Evolutionary conservation across 23 tunicate species (phyloP), one percentile per base, ranked within the genome.

Genomic region (Trididemnum miniatum): DNA sequence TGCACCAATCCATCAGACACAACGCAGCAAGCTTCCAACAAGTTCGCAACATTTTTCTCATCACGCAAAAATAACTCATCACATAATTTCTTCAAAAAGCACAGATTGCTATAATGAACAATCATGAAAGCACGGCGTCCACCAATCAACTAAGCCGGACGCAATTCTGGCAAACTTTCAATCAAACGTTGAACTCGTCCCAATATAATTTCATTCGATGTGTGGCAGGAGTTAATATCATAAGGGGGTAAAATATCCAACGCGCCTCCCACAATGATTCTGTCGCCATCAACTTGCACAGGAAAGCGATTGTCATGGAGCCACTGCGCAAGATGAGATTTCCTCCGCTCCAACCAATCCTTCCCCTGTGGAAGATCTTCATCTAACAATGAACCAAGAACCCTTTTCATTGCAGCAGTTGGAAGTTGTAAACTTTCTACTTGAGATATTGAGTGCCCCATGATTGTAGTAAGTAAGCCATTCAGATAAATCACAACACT

Each of bases 201-300:
- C 76, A 85, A 49, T n/a, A 85, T 85, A 40, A 85, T 65, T 65
- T 78, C 82, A 65, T 85, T 85, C 9, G 74, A 33, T 63, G 89
- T 78, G 33, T 85, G 89, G 76, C 89, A 85, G 24, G 89, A 77
- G n/a, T 77, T 24, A 20, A 24, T 31, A 65, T 72, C 77, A 35
- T 85, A 85, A 28, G 89, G 89, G 1, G 89, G 89, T 7, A 85
- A 38, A 35, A 85, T 85, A 24, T 85, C 83, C 63, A 85, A 40
- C 2, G 59, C 89, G 40, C 35, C 35, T 85, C 83, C 89, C 1
- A 85, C 80, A 22, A 3, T 44, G 12, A 85, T 28, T 35, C 22
- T 77, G n/a, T 78, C 36, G 4, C 77, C 83, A 77, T 38, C 40
- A 18, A 44, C 82, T 0, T 63, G 18, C 24, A 85, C 89, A 35